Base-by-base conservation (phyloP, 2,888 invertebrate species). In the Orthonychiurus folsomi region DNA sequence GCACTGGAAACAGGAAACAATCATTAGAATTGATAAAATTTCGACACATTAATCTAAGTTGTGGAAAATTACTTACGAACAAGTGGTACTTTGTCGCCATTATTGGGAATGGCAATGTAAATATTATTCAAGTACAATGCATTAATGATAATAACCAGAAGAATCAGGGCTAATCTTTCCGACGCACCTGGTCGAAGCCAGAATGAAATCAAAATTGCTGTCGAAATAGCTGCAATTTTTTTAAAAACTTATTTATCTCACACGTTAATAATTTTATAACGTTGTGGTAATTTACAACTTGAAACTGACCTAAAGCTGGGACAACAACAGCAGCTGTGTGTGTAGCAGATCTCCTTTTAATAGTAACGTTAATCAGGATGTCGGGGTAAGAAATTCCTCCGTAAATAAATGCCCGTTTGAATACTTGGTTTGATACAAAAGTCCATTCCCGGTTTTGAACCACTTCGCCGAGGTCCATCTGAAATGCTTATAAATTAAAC, bases 151-250 rank as follows among this genome's bases (percentile, higher is more conserved):
- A 69, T 65, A 1, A 68, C 60, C 5, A 71, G 57, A 9, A 71
- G 60, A 15, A 73, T 50, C 1, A 73, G 62, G 2, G 66, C 62
- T 18, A 73, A 56, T 20, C 73, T 50, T 56, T 73, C 73, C 23
- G 64, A 66, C 2, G 71, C 65, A 21, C 69, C 69, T 3, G 73
- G 73, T 9, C 66, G 70, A 1, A 73, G 56, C 73, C 73, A 73
- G 55, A 73, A 73, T 1, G 71, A 67, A n/a, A 69, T 66, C 20
- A 73, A 58, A 26, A 71, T 64, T 12, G 69, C 66, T 15, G 64
- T 60, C 2, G 73, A 70, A 59, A 73, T 71, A 15, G 67, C 70
- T 72, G 50, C 2, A 59, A 59, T n/a, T 27, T 20, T 56, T 25
- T n/a, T 5, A 52, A n/a, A 52, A 20, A 52, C 5, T n/a, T 3